Base-by-base conservation (phyloP, 2,888 invertebrate species). In the Sinopyrophorus schimmeli region DNA sequence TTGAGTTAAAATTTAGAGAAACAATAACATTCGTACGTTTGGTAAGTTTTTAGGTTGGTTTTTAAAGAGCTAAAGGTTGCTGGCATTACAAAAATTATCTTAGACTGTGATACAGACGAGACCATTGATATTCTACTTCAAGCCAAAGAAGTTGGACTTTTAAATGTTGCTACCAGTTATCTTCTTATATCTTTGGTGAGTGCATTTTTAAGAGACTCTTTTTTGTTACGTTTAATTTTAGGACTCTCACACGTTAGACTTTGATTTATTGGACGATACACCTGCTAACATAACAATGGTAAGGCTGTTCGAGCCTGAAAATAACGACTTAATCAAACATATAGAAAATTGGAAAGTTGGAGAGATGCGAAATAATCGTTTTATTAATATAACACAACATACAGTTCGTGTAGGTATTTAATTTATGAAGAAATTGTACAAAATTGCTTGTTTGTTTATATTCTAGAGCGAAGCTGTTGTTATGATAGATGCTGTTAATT, bases 81-180 rank as follows among this genome's bases (percentile, higher is more conserved):
- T 0, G 80, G 82, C 3, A 84, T 87, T 61, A 83, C 77, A 44
- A 84, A 86, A 58, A 82, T 93, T 30, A 76, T 94, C 3, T 60
- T 94, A 16, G 91, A 92, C 65, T 89, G 91, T 64, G 76, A 81
- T 2, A 74, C 81, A 0, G 80, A 84, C 5, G 81, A 82, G 57
- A 76, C 90, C 6, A 59, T 79, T 1, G 74, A 76, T 12, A 58
- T 71, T 41, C 55, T 73, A 27, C 73, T 77, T 7, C 87, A 93
- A 74, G 91, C 93, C 0, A 80, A 83, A 57, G 83, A 88, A 69
- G 81, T 95, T 3, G 87, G 88, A 47, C 81, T 94, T 74, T 77
- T 92, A 57, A 86, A 84, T 3, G 63, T 61, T 26, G 86, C 88
- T 70, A 86, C 87, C 73, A 79, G 78, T 61, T 83, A 80, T 60